Evolutionary conservation across 1,140 invertebrate species (phyloP), one percentile per base, ranked within the genome.

Genomic region (Ephestia elutella): DNA sequence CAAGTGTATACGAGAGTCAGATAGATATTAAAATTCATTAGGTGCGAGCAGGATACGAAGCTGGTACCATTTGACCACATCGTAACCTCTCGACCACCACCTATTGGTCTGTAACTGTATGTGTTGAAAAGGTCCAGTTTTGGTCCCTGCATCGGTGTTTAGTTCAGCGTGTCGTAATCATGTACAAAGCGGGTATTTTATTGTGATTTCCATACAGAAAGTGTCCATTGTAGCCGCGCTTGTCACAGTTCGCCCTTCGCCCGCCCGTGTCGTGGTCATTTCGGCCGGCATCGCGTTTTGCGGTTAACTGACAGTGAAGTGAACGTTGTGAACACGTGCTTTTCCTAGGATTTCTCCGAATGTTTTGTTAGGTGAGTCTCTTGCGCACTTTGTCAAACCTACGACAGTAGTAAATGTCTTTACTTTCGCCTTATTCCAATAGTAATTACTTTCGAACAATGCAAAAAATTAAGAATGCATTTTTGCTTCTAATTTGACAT

Each of bases 191-290:
- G 71, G 74, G 71, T 82, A 83, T 82, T 84, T 87, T 82, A 85
- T 84, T 84, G 81, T 85, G 78, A 84, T 82, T 82, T 82, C 79
- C 78, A 87, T 77, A 81, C 75, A 76, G 75, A 78, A 78, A 73
- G 71, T 82, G 71, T 65, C 59, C 78, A 85, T 82, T 84, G 82
- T 82, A 63, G 73, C 61, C 67, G 72, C 59, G 58, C 67, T 71
- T 74, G 74, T 82, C 71, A 79, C 82, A 83, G 85, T 83, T 68
- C 2, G 67, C 71, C 71, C 70, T 70, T 63, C 55, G 73, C 63
- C 71, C 75, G 61, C 74, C 62, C 61, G 70, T 60, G 65, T 56
- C 60, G 65, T 73, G 67, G 71, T 71, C 67, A 60, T 56, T 21
- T 48, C 57, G 63, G 63, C 64, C 63, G 56, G 25, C 44, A 2